These are phyloP conservation scores for Shinisaurus crocodilurus DNA, from an alignment of 2,113 vertebrate species.

Conservation along the genomic window DNA sequence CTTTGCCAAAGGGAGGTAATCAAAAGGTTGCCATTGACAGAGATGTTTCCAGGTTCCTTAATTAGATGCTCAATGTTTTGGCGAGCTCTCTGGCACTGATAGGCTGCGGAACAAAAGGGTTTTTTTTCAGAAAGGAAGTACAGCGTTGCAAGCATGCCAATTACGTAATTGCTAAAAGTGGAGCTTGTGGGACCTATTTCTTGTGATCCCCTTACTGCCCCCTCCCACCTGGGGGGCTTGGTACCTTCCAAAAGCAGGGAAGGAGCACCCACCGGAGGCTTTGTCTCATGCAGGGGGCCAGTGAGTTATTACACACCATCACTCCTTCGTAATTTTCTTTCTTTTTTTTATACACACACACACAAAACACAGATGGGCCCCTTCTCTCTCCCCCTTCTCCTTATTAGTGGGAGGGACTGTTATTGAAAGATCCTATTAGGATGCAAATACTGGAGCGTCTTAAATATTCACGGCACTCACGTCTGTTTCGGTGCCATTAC, in stretches of 20 bases:
- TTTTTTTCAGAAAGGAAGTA: constrained; percentile 5
- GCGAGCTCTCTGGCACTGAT: background rate
- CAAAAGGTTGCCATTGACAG: background rate
- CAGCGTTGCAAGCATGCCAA: background rate
- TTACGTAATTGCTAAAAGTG: constrained; percentile 31
- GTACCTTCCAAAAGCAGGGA: background rate
- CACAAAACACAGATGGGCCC: constrained; percentile 56
- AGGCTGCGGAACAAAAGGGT: constrained; percentile 29
- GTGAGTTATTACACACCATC: accelerated
- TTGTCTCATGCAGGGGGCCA: background rate
- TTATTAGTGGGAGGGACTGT: constrained; percentile 34
- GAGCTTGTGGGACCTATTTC: background rate
- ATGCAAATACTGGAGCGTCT: constrained; percentile 63
- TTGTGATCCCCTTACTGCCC: background rate
- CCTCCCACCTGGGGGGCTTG: too few relatives aligned
- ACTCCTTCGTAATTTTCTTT: background rate
- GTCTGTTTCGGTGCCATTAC: constrained; percentile 39
- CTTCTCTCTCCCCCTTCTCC: background rate
- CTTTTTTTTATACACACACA: background rate
- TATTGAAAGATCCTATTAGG: constrained; percentile 54
- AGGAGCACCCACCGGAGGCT: constrained; percentile 25
- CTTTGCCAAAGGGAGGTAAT: background rate
- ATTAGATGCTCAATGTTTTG: background rate
- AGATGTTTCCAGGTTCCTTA: background rate
- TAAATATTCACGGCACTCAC: constrained; percentile 56